Evolutionary conservation across 2,888 invertebrate genomes (phyloP).

Genomic region (Napeogenes sylphis): DNA sequence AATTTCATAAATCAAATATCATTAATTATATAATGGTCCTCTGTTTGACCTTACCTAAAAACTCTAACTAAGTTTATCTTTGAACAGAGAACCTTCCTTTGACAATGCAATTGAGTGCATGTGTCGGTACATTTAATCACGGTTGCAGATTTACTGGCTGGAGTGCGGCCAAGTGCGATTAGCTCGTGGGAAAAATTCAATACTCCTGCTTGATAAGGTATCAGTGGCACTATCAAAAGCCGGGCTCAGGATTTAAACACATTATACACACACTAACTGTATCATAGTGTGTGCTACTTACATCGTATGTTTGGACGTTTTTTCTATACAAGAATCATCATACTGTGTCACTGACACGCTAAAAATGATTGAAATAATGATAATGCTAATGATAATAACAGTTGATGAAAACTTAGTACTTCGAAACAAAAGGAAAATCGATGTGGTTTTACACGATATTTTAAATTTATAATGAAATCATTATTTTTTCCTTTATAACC

Average conservation of each 20-base stretch:
- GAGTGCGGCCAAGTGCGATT: conserved; percentile 29
- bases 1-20: too few species aligned
- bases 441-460: too few species aligned
- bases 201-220: conserved; percentile 7
- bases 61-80: not conserved
- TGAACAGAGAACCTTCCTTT: conserved; percentile 2
- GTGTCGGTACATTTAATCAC: conserved; percentile 26
- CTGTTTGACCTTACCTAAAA: not conserved
- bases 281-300: not conserved
- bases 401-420: too few species aligned
- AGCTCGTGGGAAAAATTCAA: conserved; percentile 30
- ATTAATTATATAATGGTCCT: too few species aligned
- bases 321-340: too few species aligned
- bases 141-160: conserved; percentile 28
- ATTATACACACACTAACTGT: not conserved
- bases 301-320: too few species aligned
- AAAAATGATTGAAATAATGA: too few species aligned
- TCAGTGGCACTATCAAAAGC: not conserved
- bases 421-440: too few species aligned
- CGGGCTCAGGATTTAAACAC: not conserved
- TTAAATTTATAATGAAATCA: too few species aligned
- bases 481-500: too few species aligned
- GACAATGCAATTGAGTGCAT: conserved; percentile 9
- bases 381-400: too few species aligned
- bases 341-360: too few species aligned